These are phyloP conservation scores for Dexiosoma caninum DNA, from an alignment of 2,888 invertebrate species.

Conservation along the genomic window DNA sequence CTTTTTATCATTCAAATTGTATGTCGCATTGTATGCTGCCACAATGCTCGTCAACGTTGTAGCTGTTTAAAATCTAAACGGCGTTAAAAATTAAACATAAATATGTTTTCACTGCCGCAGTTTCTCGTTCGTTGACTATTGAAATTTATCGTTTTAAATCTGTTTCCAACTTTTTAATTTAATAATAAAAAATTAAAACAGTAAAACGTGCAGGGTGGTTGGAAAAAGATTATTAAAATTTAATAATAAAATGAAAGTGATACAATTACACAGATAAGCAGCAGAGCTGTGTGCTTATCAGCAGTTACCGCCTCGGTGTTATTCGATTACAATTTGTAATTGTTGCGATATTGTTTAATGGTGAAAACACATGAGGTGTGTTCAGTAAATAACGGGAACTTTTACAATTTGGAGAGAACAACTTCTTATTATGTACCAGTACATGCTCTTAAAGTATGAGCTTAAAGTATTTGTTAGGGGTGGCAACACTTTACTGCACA, in stretches of 20 bases:
- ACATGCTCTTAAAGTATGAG: too few species aligned
- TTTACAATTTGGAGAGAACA: too few species aligned
- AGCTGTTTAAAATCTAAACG: conserved; percentile 20
- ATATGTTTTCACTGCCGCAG: conserved; percentile 17
- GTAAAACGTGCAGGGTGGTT: conserved; percentile 6
- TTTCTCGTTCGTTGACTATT: background rate
- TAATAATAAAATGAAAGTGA: conserved; percentile 13
- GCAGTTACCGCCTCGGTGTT: too few species aligned
- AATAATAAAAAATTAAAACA: conserved; percentile 6
- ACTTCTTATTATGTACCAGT: too few species aligned
- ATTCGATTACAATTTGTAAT: too few species aligned
- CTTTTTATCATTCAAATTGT: conserved; percentile 11
- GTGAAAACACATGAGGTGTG: too few species aligned
- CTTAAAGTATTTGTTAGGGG: too few species aligned
- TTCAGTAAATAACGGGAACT: too few species aligned
- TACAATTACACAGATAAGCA: background rate
- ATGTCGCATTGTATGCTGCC: background rate
- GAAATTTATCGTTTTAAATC: conserved; percentile 35
- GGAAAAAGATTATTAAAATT: background rate
- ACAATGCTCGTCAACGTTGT: background rate
- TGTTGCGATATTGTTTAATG: too few species aligned
- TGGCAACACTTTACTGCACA: too few species aligned
- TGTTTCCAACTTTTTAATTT: conserved; percentile 6
- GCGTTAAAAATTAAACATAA: conserved; percentile 38
- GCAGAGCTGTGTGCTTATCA: background rate